Base-by-base conservation (phyloP, 2,113 vertebrate species). In the Passer montanus region DNA sequence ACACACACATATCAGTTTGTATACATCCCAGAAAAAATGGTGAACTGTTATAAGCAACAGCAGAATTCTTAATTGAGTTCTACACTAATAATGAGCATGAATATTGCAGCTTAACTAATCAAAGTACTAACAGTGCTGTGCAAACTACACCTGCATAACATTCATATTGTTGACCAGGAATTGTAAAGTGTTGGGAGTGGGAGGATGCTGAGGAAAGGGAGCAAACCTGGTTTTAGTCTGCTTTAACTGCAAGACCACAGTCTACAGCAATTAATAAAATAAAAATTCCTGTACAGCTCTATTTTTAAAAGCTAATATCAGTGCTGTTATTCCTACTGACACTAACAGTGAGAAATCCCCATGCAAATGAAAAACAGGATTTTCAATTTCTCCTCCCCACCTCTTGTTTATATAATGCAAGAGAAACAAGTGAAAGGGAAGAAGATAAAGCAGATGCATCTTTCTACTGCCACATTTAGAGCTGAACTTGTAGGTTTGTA, bases 321-420 rank as follows among this genome's bases (percentile, higher is more conserved):
- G 7, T 68, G 30, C 24, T 91, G 46, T 37, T 55, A 17, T 27
- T 50, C 60, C 27, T 59, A 33, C 17, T 46, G 59, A 55, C 20
- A 64, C 72, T 78, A 80, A 88, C 78, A 83, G 88, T 41, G 75
- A 94, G 86, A 80, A 90, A 83, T 68, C 76, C n/a, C 28, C 30
- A 14, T 24, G 43, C 37, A 83, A 62, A 43, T 87, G 52, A 73
- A 91, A 93, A 94, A 41, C 52, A 13, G 2, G 6, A 86, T 93
- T 94, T 86, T 63, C 35, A 60, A 47, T 70, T 96, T 91, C 64
- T 93, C 78, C 28, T 69, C 94, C 94, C 85, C 80, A 92, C 19
- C 19, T 88, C 50, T 35, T 50, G 10, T 77, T 72, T 84, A 37
- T 43, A 31, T 39, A 86, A 64, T 10, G 64, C 75, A 90, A 75